Conservation (phyloP, 2,797 vertebrate genomes). For the Enteromius radiatus region DNA sequence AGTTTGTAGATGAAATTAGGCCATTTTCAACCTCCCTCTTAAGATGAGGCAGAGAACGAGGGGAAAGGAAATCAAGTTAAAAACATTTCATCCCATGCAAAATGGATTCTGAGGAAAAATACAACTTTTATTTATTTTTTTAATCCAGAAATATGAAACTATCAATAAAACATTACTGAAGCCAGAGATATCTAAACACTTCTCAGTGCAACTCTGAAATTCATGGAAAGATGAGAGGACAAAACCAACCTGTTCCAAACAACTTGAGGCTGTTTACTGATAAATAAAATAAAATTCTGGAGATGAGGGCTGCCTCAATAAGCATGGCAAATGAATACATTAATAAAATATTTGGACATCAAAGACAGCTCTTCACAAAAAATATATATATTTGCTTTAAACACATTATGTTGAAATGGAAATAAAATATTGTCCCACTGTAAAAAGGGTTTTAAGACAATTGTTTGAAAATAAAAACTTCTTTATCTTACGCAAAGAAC, state of each 20-base stretch:
- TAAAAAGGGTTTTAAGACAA: conserved; percentile 16
- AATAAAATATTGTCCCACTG: conserved; percentile 14
- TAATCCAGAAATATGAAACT: conserved; percentile 58
- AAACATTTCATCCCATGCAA: conserved; percentile 29
- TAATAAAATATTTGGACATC: conserved; percentile 66
- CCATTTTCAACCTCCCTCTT: conserved; percentile 18
- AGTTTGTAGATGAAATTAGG: conserved; percentile 38
- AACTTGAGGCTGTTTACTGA: conserved; percentile 65
- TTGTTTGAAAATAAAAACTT: background rate
- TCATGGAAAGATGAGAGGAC: conserved; percentile 59
- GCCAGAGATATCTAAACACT: conserved; percentile 50
- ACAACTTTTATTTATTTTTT: conserved; percentile 31
- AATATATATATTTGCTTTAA: conserved; percentile 44
- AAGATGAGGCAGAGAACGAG: background rate
- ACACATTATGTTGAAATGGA: conserved; percentile 28
- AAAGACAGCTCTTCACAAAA: conserved; percentile 53
- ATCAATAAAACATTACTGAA: conserved; percentile 64
- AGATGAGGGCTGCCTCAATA: conserved; percentile 54
- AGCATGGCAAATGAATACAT: conserved; percentile 65
- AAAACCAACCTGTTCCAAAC: conserved; percentile 63
- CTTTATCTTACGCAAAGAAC: background rate
- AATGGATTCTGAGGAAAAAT: conserved; percentile 42
- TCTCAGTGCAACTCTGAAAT: conserved; percentile 53
- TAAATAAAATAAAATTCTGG: conserved; percentile 63
- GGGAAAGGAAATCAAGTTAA: conserved; percentile 27